These are phyloP conservation scores for Drosophila differens DNA, from an alignment of 2,888 invertebrate genomes.

Conservation along the genomic window DNA sequence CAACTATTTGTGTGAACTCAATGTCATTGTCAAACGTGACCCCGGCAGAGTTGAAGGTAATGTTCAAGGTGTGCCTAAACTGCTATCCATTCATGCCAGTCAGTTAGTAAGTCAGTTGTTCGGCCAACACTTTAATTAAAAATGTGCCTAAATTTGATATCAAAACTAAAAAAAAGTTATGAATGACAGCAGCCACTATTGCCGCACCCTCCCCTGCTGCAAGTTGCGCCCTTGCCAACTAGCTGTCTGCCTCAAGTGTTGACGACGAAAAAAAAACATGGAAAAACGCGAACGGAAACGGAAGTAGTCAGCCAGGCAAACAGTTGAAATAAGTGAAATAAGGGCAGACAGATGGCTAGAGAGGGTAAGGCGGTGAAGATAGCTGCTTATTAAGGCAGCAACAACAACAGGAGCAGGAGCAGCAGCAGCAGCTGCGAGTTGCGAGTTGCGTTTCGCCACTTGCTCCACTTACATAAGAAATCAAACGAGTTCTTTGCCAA, in stretches of 20 bases:
- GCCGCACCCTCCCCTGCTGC: not conserved
- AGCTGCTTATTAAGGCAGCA: conserved; percentile 59
- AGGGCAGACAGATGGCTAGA: conserved; percentile 14
- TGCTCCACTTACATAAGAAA: conserved; percentile 72
- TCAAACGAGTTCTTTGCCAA: conserved; percentile 62
- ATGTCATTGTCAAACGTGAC: conserved; percentile 10
- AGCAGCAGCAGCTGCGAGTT: not conserved
- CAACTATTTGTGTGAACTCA: not conserved
- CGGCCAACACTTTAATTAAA: conserved; percentile 70
- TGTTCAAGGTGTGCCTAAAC: conserved; percentile 25
- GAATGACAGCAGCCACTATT: conserved; percentile 47
- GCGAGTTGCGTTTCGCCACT: conserved; percentile 55
- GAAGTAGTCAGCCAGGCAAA: conserved; percentile 61
- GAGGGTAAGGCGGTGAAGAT: conserved; percentile 8
- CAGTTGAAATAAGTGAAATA: conserved; percentile 23
- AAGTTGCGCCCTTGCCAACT: conserved; percentile 36
- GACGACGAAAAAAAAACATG: conserved; percentile 10
- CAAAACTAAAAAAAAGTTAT: conserved; percentile 56
- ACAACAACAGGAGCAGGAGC: conserved; percentile 7
- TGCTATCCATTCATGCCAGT: conserved; percentile 30
- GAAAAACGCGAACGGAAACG: conserved; percentile 57
- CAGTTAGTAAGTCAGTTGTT: conserved; percentile 26
- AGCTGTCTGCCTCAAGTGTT: conserved; percentile 55
- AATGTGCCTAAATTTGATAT: conserved; percentile 53
- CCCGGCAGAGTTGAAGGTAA: conserved; percentile 6